Evolutionary conservation across 2,888 invertebrate species (phyloP).

Genomic region (Xestia ashworthii): DNA sequence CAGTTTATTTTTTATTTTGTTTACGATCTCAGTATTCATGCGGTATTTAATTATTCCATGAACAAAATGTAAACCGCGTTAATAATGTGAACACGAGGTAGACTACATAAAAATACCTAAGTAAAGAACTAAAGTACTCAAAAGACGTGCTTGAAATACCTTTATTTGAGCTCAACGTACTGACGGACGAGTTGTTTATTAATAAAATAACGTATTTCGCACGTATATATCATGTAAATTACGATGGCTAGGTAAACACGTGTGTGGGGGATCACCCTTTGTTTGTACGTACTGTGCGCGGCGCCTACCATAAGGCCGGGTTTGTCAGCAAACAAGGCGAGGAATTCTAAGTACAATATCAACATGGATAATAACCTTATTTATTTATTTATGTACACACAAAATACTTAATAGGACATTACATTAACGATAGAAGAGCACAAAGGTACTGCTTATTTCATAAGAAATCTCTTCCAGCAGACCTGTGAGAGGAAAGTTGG

Average conservation of each 20-base stretch:
- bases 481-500: too few relatives aligned
- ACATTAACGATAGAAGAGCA: too few relatives aligned
- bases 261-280: constrained; percentile 54
- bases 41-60: neutral
- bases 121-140: constrained; percentile 18
- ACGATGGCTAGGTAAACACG: constrained; percentile 38
- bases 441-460: too few relatives aligned
- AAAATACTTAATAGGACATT: too few relatives aligned
- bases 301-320: constrained; percentile 36
- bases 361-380: constrained; percentile 27
- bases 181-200: constrained; percentile 20
- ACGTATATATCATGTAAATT: constrained; percentile 43
- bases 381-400: too few relatives aligned
- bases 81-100: neutral
- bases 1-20: neutral
- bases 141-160: constrained; percentile 23
- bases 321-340: constrained; percentile 43
- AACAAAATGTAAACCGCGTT: neutral
- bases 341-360: constrained; percentile 46
- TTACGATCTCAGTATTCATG: neutral
- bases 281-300: constrained; percentile 26
- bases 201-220: constrained; percentile 47
- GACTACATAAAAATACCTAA: constrained; percentile 15
- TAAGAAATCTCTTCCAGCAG: too few relatives aligned
- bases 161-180: constrained; percentile 19